Percentiles rank a stretch among this genome's conserved stretches.
Evolutionary conservation across 2,797 vertebrate species (phyloP).

Genomic region (Sparidentex hasta): DNA sequence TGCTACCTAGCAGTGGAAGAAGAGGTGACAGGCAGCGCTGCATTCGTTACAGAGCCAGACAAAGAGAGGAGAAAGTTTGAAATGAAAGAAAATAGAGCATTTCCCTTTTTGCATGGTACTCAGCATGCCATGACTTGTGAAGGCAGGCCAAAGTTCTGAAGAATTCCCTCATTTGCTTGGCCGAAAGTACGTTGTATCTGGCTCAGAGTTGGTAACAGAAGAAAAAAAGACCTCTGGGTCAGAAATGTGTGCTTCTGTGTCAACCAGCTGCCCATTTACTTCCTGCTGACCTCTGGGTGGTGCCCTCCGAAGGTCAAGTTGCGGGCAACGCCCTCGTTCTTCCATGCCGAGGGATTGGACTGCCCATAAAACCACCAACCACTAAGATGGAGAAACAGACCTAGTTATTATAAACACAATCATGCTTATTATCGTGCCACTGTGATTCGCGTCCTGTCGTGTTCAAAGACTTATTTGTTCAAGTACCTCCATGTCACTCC

Average conservation of each 20-base stretch:
- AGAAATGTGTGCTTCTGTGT: conserved; percentile 51
- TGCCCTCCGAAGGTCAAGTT: conserved; percentile 66
- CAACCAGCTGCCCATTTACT: conserved; percentile 58
- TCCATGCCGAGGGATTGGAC: conserved; percentile 59
- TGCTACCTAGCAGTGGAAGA: conserved; percentile 8
- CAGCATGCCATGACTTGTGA: conserved; percentile 69
- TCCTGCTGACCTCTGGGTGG: conserved; percentile 81
- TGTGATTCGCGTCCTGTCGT: conserved; percentile 68
- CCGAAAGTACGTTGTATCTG: conserved; percentile 53
- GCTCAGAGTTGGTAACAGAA: conserved; percentile 40
- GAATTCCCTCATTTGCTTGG: conserved; percentile 70
- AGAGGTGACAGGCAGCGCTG: conserved; percentile 29
- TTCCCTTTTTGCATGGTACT: conserved; percentile 47
- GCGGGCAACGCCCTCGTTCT: conserved; percentile 61
- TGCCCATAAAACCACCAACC: conserved; percentile 73
- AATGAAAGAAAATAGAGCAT: conserved; percentile 37
- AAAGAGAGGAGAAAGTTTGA: conserved; percentile 30
- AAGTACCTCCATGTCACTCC: conserved; percentile 33
- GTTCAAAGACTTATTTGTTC: conserved; percentile 76
- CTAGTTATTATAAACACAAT: conserved; percentile 78
- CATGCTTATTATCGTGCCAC: conserved; percentile 78
- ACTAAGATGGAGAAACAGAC: conserved; percentile 71
- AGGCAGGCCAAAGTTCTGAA: conserved; percentile 63
- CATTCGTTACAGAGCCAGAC: conserved; percentile 20
- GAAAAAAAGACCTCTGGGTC: conserved; percentile 20